Evolutionary conservation across 2,888 invertebrate genomes (phyloP).

Genomic region (Deilephila porcellus): DNA sequence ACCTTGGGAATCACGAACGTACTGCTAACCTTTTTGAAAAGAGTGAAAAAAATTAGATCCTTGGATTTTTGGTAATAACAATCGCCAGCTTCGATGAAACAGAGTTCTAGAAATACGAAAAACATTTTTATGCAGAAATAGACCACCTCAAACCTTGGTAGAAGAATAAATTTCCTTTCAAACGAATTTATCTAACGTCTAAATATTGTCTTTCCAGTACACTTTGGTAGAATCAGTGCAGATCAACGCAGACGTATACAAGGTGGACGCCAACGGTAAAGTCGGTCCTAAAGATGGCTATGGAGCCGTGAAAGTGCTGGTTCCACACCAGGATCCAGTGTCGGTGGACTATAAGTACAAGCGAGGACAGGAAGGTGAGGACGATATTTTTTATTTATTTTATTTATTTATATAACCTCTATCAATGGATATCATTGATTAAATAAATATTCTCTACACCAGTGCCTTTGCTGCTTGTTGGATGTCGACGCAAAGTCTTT

Average conservation of each 20-base stretch:
- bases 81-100: too few relatives aligned
- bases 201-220: constrained; percentile 50
- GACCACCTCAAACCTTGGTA: not conserved
- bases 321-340: constrained; percentile 79
- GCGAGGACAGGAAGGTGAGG: constrained; percentile 62
- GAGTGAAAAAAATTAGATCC: too few relatives aligned
- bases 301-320: constrained; percentile 67
- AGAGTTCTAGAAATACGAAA: too few relatives aligned
- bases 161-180: not conserved
- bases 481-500: too few relatives aligned
- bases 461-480: too few relatives aligned
- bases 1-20: too few relatives aligned
- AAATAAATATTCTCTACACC: too few relatives aligned
- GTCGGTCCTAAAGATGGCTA: constrained; percentile 62
- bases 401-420: too few relatives aligned
- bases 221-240: constrained; percentile 69
- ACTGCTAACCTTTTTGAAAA: too few relatives aligned
- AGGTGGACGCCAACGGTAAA: constrained; percentile 72
- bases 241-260: constrained; percentile 83
- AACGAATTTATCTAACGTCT: not conserved
- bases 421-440: too few relatives aligned
- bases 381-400: not conserved
- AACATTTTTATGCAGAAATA: too few relatives aligned
- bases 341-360: constrained; percentile 75
- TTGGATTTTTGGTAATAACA: too few relatives aligned